Evolutionary conservation across 2,797 vertebrate genomes (phyloP), one percentile per base, ranked within the genome.

Genomic region (Lepidocolaptes lacrymiger): DNA sequence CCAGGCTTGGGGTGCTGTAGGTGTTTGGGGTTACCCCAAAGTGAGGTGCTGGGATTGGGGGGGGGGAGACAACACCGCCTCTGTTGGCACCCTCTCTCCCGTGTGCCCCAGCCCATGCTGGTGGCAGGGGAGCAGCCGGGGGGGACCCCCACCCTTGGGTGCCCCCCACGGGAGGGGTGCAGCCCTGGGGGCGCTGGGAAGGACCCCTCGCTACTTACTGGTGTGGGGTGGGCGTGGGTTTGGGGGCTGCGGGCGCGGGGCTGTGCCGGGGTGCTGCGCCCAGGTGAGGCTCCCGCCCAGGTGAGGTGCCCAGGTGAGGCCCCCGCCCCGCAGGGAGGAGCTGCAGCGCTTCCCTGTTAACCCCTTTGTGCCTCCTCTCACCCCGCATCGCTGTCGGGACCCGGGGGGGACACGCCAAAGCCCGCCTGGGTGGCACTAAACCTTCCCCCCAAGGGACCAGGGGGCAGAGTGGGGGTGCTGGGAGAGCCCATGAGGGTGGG

Each of bases 291-390:
- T 11, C 36, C 36, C 71, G 4, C 77, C 77, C 92, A 95, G 94
- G 92, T 96, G 89, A 89, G 94, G 41, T 61, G 56, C 81, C 69
- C 92, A 95, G 94, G 94, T 95, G 89, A 89, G 94, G 41, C 73
- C 54, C 86, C 68, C 63, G 79, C 86, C 91, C 92, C 7, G 39
- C 41, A 39, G 91, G 95, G 95, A 93, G 95, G 95, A 92, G 93
- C 21, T 6, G 51, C 91, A 4, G 76, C 3, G 5, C 58, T 89
- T 78, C 85, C 88, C 89, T 58, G 86, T 96, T 96, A 96, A 96
- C 95, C 86, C 93, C 17, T 88, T 93, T 18, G 43, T 85, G 79
- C 46, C 92, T 49, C 36, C 41, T 81, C 41, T n/a, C 14, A 3
- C 20, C 52, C 62, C 8, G 9, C 44, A 73, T 54, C 1, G 2